Evolutionary conservation across 1,140 invertebrate species (phyloP).

Genomic region (Pseudobourletiella spinata): DNA sequence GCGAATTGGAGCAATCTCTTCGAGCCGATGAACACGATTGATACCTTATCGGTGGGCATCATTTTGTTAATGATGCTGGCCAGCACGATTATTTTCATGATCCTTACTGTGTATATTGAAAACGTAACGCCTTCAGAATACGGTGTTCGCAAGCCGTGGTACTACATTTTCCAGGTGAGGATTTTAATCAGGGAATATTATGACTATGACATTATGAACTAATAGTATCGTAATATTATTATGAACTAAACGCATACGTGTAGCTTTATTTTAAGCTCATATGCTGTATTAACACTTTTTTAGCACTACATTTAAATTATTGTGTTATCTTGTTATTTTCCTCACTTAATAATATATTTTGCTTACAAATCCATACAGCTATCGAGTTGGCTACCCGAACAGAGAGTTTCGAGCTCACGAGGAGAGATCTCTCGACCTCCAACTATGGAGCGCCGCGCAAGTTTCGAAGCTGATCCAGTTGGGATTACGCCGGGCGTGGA

Average conservation of each 20-base stretch:
- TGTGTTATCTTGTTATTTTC: neutral
- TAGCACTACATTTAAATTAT: neutral
- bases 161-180: conserved; percentile 56
- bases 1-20: conserved; percentile 49
- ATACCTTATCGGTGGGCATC: conserved; percentile 44
- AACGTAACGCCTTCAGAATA: conserved; percentile 61
- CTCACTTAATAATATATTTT: neutral
- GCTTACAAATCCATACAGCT: neutral
- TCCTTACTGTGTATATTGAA: conserved; percentile 55
- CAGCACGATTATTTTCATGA: conserved; percentile 40
- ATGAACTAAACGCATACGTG: neutral
- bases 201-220: too few species aligned
- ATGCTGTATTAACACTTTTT: neutral
- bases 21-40: conserved; percentile 43
- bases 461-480: conserved; percentile 21
- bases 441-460: neutral
- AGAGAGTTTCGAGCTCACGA: neutral
- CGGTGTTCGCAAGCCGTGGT: conserved; percentile 61
- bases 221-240: neutral
- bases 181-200: too few species aligned
- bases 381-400: conserved; percentile 13
- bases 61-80: conserved; percentile 42
- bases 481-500: conserved; percentile 12
- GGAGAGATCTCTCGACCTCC: neutral
- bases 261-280: neutral